Conservation (phyloP, 1,140 invertebrate species). For the Cryptotermes secundus region DNA sequence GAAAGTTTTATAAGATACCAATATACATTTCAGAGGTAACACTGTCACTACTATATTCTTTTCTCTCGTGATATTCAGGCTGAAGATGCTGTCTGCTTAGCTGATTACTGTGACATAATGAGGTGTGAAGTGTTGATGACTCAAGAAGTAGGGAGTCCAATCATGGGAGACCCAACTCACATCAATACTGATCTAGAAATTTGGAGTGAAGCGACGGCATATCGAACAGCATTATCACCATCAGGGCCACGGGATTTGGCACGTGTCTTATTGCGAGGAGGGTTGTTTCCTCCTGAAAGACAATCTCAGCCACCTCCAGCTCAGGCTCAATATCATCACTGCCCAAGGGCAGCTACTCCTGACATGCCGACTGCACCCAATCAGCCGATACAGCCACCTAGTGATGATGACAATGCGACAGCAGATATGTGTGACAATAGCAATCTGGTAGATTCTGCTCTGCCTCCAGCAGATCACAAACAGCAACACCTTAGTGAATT, state of each 20-base stretch:
- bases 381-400: neutral
- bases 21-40: too few species aligned
- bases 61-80: conserved; percentile 56
- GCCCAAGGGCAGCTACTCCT: conserved; percentile 22
- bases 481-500: conserved; percentile 64
- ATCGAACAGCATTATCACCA: conserved; percentile 63
- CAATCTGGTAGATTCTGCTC: conserved; percentile 67
- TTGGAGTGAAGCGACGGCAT: conserved; percentile 66
- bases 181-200: conserved; percentile 74
- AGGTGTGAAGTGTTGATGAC: conserved; percentile 83
- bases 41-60: neutral
- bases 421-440: conserved; percentile 50
- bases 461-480: conserved; percentile 62
- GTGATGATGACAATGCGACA: conserved; percentile 50
- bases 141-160: conserved; percentile 62
- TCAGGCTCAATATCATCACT: conserved; percentile 31
- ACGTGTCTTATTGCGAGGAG: conserved; percentile 37
- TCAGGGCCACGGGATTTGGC: conserved; percentile 48
- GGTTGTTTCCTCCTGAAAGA: neutral
- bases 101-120: conserved; percentile 94
- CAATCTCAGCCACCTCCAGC: neutral
- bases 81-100: conserved; percentile 86
- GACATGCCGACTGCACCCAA: neutral
- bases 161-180: conserved; percentile 55
- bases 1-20: too few species aligned